phyloP scores from a whole-genome alignment of 64 coral and sea anemone species.

The Dendronephthya gigantea region DNA sequence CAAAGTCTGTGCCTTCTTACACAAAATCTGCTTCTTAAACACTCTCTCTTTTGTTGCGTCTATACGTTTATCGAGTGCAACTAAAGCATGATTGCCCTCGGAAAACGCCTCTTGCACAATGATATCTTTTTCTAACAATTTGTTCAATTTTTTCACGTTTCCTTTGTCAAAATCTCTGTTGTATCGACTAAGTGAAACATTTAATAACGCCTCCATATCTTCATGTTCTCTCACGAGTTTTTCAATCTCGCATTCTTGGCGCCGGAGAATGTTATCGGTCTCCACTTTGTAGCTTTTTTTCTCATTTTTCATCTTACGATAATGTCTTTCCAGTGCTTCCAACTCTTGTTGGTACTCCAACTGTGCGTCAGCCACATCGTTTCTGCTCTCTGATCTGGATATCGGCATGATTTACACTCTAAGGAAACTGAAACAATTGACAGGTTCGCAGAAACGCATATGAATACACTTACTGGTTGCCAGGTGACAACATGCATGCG shows the following conservation, averaged over 20 bases:
- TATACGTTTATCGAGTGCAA: constrained; percentile 31
- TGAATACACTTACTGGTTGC: background rate
- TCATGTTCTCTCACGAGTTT: constrained; percentile 46
- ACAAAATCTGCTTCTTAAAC: constrained; percentile 32
- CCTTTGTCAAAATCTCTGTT: constrained; percentile 50
- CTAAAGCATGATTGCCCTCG: constrained; percentile 32
- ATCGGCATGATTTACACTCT: constrained; percentile 17
- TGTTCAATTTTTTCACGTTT: constrained; percentile 49
- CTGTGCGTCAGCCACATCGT: constrained; percentile 64
- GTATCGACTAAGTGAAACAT: constrained; percentile 40
- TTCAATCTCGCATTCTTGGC: constrained; percentile 61
- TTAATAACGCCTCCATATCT: constrained; percentile 49
- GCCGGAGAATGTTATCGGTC: constrained; percentile 68
- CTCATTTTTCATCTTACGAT: constrained; percentile 74
- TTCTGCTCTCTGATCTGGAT: constrained; percentile 65
- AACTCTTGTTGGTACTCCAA: constrained; percentile 72
- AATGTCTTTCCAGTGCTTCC: constrained; percentile 52
- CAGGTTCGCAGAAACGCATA: background rate
- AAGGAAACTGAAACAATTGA: background rate
- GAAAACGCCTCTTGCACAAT: constrained; percentile 38
- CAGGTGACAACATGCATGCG: background rate
- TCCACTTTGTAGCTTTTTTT: constrained; percentile 73
- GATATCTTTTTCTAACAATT: constrained; percentile 56
- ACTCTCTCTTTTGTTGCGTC: constrained; percentile 37
- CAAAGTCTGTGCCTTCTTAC: constrained; percentile 29